Base-by-base conservation (phyloP, 1,140 invertebrate species). In the Brachionus plicatilis region DNA sequence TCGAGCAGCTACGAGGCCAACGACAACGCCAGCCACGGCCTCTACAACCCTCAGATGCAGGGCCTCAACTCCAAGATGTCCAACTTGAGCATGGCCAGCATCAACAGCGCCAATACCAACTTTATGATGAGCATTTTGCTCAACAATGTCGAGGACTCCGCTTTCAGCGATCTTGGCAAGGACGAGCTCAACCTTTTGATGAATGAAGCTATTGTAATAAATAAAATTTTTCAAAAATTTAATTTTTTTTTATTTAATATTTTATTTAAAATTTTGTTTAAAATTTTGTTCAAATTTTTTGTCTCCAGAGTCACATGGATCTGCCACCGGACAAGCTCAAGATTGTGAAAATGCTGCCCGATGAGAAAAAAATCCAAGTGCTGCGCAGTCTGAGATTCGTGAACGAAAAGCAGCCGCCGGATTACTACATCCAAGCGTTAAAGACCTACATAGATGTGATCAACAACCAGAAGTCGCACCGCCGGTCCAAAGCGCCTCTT, bases 321-420 rank as follows among this genome's bases (percentile, higher is more conserved):
- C 91, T 99, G 85, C 97, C 97, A 12, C 96, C 97, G 17, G 97
- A 99, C 90, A 99, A 99, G 91, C 95, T 96, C 85, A 98, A 98
- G 91, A 92, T 98, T 8, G 91, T 99, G 66, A 95, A 95, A 87
- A 94, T 95, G 88, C 99, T 99, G 88, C 95, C 98, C 90, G 94
- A 95, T 88, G 95, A 97, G 88, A 98, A 97, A 89, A 99, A 99
- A 91, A 99, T 97, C 96, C 97, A 99, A 89, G 97, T 99, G 90
- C 97, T 96, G 91, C 97, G 99, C 93, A 96, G 99, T 93, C 94
- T 95, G 89, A 92, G 91, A 12, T 85, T 68, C 20, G 96, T 99
- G 82, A 95, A 95, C 88, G 96, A 95, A 9, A 97, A 97, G 90
- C 95, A 98, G 90, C 94, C 96, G 20, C 97, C 97, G 29, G 93